Evolutionary conservation across 2,113 vertebrate species (phyloP).

Genomic region (Neodontobutis hainanensis): DNA sequence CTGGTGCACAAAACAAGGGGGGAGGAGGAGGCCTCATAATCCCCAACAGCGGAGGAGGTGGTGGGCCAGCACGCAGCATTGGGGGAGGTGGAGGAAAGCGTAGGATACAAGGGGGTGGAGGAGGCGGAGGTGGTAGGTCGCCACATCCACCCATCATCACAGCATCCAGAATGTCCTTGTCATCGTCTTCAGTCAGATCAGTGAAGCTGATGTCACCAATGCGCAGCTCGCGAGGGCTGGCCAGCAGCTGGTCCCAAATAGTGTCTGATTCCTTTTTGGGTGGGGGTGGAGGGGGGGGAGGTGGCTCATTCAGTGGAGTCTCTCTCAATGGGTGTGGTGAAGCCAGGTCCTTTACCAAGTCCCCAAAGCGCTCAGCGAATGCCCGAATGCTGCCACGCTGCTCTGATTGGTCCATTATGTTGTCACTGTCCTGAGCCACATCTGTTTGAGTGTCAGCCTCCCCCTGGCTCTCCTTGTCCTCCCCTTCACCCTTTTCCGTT

Average conservation of each 20-base stretch:
- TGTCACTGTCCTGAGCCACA: constrained; percentile 46
- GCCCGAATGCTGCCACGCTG: constrained; percentile 84
- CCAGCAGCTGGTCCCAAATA: constrained; percentile 98
- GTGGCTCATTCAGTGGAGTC: constrained; percentile 64
- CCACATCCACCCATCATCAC: constrained; percentile 79
- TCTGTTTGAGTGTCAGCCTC: constrained; percentile 73
- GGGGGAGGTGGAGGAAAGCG: constrained; percentile 76
- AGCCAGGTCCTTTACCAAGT: constrained; percentile 81
- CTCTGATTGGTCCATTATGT: constrained; percentile 74
- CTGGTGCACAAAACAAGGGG: constrained; percentile 55
- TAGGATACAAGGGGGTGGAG: constrained; percentile 78
- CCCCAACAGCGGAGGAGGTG: constrained; percentile 79
- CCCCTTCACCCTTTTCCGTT: constrained; percentile 64
- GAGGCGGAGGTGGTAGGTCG: constrained; percentile 86
- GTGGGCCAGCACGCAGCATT: constrained; percentile 75
- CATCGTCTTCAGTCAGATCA: constrained; percentile 92
- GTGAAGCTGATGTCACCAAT: constrained; percentile 98
- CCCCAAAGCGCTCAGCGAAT: constrained; percentile 90
- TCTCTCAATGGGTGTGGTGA: constrained; percentile 45
- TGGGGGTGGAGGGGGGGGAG: constrained; percentile 35
- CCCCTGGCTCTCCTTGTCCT: constrained; percentile 66
- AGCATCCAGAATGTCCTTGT: constrained; percentile 87
- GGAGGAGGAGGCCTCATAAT: constrained; percentile 83
- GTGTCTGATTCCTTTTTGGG: constrained; percentile 89
- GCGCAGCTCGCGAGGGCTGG: constrained; percentile 90